Evolutionary conservation across 2,888 invertebrate species (phyloP).

Genomic region (Cloeon dipterum): DNA sequence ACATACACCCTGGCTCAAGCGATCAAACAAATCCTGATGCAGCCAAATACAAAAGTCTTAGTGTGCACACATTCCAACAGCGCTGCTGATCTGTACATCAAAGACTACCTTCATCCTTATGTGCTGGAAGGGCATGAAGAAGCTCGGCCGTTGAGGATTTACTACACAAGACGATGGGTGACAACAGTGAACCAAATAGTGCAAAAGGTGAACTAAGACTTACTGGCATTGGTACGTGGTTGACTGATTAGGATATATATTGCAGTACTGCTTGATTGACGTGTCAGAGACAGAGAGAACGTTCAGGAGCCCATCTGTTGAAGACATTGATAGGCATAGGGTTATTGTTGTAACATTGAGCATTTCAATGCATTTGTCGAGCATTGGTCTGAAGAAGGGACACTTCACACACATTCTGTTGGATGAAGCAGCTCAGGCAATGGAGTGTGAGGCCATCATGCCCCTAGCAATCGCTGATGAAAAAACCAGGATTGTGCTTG

Average conservation of each 20-base stretch:
- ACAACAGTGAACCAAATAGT: constrained; percentile 50
- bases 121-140: constrained; percentile 39
- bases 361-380: constrained; percentile 49
- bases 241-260: constrained; percentile 9
- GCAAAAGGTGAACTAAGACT: constrained; percentile 34
- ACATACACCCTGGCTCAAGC: constrained; percentile 61
- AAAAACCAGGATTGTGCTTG: constrained; percentile 49
- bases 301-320: constrained; percentile 43
- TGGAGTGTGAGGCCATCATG: constrained; percentile 67
- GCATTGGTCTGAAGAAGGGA: constrained; percentile 38
- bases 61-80: constrained; percentile 72
- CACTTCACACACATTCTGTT: constrained; percentile 59
- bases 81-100: constrained; percentile 65
- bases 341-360: constrained; percentile 59
- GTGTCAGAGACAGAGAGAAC: constrained; percentile 22
- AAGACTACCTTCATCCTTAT: constrained; percentile 59
- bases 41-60: constrained; percentile 40
- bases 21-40: constrained; percentile 38
- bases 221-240: not conserved
- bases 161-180: constrained; percentile 56
- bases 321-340: constrained; percentile 43
- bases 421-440: constrained; percentile 71
- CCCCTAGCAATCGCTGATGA: constrained; percentile 49
- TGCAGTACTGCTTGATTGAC: constrained; percentile 49
- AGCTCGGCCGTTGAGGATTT: constrained; percentile 49